Evolutionary conservation across 53 echinoderm and acorn worm genomes (phyloP).

Genomic region (Mesocentrotus franciscanus): DNA sequence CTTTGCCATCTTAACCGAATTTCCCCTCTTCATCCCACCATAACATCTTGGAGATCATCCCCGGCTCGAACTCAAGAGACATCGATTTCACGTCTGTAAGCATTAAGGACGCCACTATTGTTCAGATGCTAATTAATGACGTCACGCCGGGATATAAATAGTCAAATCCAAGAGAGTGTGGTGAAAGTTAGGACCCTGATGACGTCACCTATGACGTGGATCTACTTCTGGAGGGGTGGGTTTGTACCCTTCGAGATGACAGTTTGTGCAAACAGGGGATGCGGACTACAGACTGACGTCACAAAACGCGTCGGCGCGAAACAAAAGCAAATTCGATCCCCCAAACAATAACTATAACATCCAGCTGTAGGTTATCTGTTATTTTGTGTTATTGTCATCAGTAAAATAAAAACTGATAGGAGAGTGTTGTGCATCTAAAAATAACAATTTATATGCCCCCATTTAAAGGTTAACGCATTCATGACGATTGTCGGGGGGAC

Average conservation of each 20-base stretch:
- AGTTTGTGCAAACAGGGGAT: too few relatives aligned
- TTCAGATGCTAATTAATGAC: conserved; percentile 11
- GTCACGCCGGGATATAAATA: neutral
- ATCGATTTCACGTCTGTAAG: too few relatives aligned
- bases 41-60: too few relatives aligned
- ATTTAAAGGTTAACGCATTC: neutral
- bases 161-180: neutral
- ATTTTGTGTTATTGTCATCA: neutral
- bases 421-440: neutral
- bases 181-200: neutral
- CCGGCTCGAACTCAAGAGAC: too few relatives aligned
- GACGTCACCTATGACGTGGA: neutral
- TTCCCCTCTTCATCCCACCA: too few relatives aligned
- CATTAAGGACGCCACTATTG: neutral
- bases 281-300: too few relatives aligned
- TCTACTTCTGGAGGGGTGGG: neutral
- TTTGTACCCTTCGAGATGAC: too few relatives aligned
- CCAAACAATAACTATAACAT: too few relatives aligned
- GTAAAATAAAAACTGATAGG: neutral
- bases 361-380: neutral
- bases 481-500: neutral
- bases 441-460: neutral
- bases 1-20: too few relatives aligned
- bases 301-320: too few relatives aligned
- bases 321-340: too few relatives aligned